phyloP scores from a whole-genome alignment of 2,888 invertebrate genomes.

The Thera obeliscata region DNA sequence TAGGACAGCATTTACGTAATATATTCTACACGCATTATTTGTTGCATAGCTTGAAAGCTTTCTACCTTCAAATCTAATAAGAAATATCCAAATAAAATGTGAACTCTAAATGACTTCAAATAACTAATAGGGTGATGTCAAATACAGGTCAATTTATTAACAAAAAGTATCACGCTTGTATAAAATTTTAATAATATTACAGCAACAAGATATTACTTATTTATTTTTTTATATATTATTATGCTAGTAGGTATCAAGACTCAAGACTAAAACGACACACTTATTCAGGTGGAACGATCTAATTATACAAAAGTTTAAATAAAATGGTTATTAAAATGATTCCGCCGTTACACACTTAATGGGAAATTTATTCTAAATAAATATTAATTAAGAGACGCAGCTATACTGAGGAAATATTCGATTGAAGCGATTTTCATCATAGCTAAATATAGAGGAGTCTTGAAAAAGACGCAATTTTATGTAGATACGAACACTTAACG shows the following conservation, averaged over 20 bases:
- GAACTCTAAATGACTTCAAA: not conserved
- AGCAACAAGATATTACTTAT: conserved; percentile 7
- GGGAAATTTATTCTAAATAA: conserved; percentile 51
- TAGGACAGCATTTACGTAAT: too few relatives aligned
- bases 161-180: conserved; percentile 11
- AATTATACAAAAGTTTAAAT: conserved; percentile 30
- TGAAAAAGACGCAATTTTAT: conserved; percentile 81
- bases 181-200: conserved; percentile 10
- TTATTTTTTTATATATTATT: conserved; percentile 8
- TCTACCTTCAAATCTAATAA: conserved; percentile 4
- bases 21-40: not conserved
- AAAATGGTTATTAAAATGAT: conserved; percentile 45
- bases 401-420: conserved; percentile 50
- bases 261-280: conserved; percentile 17
- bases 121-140: conserved; percentile 5
- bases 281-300: conserved; percentile 24
- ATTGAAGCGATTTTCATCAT: conserved; percentile 61
- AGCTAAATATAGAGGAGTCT: conserved; percentile 70
- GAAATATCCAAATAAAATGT: not conserved
- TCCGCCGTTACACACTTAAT: conserved; percentile 42
- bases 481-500: conserved; percentile 79
- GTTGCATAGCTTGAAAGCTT: not conserved
- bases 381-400: conserved; percentile 53
- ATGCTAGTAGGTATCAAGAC: conserved; percentile 14
- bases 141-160: conserved; percentile 3